Conservation (phyloP, 2,888 invertebrate species). For the Eugnorisma glareosa region DNA sequence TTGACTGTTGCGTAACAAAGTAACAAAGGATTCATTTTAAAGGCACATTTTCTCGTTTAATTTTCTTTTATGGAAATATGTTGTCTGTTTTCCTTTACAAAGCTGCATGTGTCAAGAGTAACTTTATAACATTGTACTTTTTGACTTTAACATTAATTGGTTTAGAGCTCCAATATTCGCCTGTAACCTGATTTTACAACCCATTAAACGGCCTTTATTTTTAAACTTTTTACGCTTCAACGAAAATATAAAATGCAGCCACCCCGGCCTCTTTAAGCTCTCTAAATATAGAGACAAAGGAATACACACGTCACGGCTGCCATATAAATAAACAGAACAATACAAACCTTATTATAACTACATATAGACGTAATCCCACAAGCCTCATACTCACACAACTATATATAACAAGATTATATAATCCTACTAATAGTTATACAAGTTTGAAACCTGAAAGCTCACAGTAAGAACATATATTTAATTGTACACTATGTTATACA, state of each 20-base stretch:
- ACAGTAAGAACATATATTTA: conserved; percentile 74
- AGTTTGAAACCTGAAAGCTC: conserved; percentile 65
- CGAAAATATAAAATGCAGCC: conserved; percentile 47
- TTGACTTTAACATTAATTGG: neutral
- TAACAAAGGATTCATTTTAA: conserved; percentile 54
- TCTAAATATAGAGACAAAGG: conserved; percentile 64
- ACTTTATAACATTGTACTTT: neutral
- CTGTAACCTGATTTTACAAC: conserved; percentile 17
- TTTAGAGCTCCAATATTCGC: conserved; percentile 13
- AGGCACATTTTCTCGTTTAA: conserved; percentile 42
- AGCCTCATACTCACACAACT: conserved; percentile 32
- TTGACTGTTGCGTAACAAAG: conserved; percentile 55
- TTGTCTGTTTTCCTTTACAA: conserved; percentile 4
- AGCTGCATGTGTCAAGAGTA: neutral
- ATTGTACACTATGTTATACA: conserved; percentile 78
- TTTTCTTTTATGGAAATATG: conserved; percentile 42
- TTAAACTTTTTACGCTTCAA: conserved; percentile 26
- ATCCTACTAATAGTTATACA: conserved; percentile 50
- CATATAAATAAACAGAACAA: conserved; percentile 57
- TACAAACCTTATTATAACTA: conserved; percentile 38
- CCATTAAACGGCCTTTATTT: conserved; percentile 33
- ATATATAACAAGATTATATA: conserved; percentile 48
- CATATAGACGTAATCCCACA: conserved; percentile 32
- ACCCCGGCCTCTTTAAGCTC: conserved; percentile 19
- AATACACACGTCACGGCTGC: conserved; percentile 30